Evolutionary conservation across 2,113 vertebrate species (phyloP), one percentile per base, ranked within the genome.

Genomic region (Xenopus laevis): DNA sequence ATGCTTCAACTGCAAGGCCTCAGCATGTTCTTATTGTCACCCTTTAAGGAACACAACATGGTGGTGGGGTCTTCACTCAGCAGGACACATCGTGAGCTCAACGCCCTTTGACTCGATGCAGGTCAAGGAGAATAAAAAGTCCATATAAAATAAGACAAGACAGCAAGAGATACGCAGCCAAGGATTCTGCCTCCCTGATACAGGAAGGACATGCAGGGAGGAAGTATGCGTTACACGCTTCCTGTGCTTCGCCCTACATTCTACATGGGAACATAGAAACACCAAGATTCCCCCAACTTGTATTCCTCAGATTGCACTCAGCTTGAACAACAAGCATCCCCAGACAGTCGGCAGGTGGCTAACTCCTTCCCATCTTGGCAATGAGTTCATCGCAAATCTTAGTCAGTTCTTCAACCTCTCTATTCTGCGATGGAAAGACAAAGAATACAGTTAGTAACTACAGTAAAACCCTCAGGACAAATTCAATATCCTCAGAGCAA

Each of bases 371-470:
- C 97, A 99, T 99, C 89, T 99, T 99, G 88, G 96, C 92, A 81
- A 99, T 99, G 78, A 99, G 92, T 89, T 99, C 97, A 6, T 99
- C 97, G 68, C 97, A 99, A 83, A 99, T 99, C 94, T 99, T 99
- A 77, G 97, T 99, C 84, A 99, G 84, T 77, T 99, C 97, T 89
- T 99, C 97, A 21, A 98, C 98, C 83, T 99, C 97, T 86, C 97
- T 98, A 85, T 98, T 99, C 97, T 99, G 88, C 30, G 83, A 77
- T 20, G 84, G 86, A 62, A 77, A 23, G 62, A 60, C 50, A 33
- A 1, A 77, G 63, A 0, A 23, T 6, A 59, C 44, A 58, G 50
- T 33, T 61, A 58, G 50, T 33, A 16, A 52, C 63, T n/a, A 1
- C 64, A 12, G 13, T 21, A 16, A 67, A 18, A 65, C 2, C 4